Evolutionary conservation across 2,113 vertebrate species (phyloP), one percentile per base, ranked within the genome.

Genomic region (Holacanthus passer): DNA sequence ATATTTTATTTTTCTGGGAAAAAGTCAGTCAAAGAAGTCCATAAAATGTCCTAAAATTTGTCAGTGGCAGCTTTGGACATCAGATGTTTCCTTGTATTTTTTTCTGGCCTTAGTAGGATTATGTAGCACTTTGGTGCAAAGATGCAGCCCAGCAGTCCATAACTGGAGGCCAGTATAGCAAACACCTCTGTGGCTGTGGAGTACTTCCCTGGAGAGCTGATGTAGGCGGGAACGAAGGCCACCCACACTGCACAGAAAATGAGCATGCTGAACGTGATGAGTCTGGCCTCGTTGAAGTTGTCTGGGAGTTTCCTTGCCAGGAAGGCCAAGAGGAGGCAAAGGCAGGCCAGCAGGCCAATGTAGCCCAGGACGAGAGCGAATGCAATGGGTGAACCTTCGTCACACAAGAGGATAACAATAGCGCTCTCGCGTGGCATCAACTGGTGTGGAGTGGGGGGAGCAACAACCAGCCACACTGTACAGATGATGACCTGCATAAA

Each of bases 121-220:
- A 96, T 93, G 68, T 95, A 96, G 86, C 95, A 96, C 83, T 96
- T 96, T 31, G 95, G 95, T 7, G 77, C 92, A 88, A 96, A 96
- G 60, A 96, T 94, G 59, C 95, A 96, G 35, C 89, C 87, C 41
- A 96, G 88, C 3, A 96, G 81, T 72, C 95, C 95, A 70, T 94
- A 96, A 88, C 94, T 95, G 37, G 96, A 96, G 29, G 95, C 94
- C 83, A 96, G 59, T 63, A 96, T 96, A 7, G 95, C 95, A 91
- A 96, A 96, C 43, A 96, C 94, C 73, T 96, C 95, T 2, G 95
- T 94, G 77, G 91, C 93, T 2, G 94, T 94, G 22, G 95, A 84
- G 63, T 95, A 96, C 79, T 95, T 96, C 59, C 95, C 95, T 5
- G 95, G 94, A 53, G 94, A 95, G 87, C 91, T 96, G 83, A 95